Conservation (phyloP, 2,797 vertebrate species). For the Mareca strepera region DNA sequence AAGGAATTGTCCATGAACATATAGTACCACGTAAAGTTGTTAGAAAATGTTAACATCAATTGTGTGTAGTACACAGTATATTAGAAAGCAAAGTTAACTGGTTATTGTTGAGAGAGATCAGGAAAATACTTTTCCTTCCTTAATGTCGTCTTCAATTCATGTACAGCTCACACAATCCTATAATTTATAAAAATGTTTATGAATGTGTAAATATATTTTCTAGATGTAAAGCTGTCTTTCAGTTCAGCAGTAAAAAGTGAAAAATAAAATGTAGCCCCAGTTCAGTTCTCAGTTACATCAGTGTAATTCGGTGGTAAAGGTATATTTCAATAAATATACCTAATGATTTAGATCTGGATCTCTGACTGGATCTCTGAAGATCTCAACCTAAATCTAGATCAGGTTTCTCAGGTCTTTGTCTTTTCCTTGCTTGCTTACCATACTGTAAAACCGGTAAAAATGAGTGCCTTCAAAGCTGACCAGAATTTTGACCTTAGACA, state of each 20-base stretch:
- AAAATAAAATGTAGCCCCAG: neutral
- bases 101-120: neutral
- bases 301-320: neutral
- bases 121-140: neutral
- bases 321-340: neutral
- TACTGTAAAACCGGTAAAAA: neutral
- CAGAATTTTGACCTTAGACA: neutral
- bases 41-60: neutral
- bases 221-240: neutral
- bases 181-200: neutral
- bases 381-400: neutral
- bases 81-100: neutral
- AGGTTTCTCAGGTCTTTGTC: neutral
- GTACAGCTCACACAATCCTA: neutral
- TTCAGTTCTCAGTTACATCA: neutral
- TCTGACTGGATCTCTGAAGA: neutral
- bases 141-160: neutral
- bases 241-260: neutral
- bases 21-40: neutral
- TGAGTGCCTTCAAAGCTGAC: neutral
- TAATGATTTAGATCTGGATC: neutral
- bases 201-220: no score
- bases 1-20: neutral
- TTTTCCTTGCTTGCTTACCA: neutral
- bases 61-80: neutral